Evolutionary conservation across 2,888 invertebrate genomes (phyloP).

Genomic region (Diaperis boleti): DNA sequence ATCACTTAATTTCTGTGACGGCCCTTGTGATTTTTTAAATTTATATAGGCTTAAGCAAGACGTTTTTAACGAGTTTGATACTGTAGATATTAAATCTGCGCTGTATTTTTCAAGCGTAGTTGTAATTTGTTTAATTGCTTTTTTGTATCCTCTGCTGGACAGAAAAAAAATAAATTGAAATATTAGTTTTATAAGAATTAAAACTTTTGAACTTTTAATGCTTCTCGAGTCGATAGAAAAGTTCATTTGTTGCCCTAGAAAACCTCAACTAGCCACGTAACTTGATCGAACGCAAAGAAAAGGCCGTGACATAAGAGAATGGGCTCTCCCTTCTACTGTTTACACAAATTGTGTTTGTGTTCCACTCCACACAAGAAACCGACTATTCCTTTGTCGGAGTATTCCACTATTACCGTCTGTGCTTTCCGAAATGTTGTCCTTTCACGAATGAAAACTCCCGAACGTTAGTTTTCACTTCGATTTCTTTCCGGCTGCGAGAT

Average conservation of each 20-base stretch:
- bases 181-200: too few relatives aligned
- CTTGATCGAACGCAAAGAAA: conserved; percentile 36
- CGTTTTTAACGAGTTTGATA: too few relatives aligned
- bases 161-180: too few relatives aligned
- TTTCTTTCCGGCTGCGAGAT: conserved; percentile 14
- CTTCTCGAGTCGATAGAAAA: not conserved
- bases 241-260: not conserved
- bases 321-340: conserved; percentile 42
- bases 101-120: too few relatives aligned
- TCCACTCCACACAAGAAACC: conserved; percentile 43
- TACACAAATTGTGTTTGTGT: conserved; percentile 48
- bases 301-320: conserved; percentile 29
- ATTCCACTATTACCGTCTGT: conserved; percentile 27
- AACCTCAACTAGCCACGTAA: conserved; percentile 9
- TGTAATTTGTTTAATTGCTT: too few relatives aligned
- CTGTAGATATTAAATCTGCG: too few relatives aligned
- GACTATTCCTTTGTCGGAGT: conserved; percentile 41
- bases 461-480: not conserved
- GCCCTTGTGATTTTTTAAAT: too few relatives aligned
- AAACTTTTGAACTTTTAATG: not conserved
- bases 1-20: too few relatives aligned
- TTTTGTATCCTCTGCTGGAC: too few relatives aligned
- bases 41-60: too few relatives aligned
- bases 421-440: conserved; percentile 21
- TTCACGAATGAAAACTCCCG: not conserved